Base-by-base conservation (phyloP, 2,888 invertebrate species). In the Drosophila recens region DNA sequence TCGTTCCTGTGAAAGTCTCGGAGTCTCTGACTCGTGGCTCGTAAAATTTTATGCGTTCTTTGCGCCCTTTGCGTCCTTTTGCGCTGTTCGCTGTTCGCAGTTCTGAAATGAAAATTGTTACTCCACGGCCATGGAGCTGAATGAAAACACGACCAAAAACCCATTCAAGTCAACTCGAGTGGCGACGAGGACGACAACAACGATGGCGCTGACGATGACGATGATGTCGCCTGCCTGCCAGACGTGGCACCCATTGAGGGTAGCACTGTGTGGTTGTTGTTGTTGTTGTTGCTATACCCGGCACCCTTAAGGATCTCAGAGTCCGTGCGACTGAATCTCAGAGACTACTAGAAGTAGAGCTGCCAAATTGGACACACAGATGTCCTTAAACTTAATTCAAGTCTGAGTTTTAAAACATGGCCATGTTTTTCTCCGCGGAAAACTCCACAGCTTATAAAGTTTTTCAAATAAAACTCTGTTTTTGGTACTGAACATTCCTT, bases 31-130 rank as follows among this genome's bases (percentile, higher is more conserved):
- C 27, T 27, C 75, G 75, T 65, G 68, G 74, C 84, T 86, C 86
- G 88, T 86, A 88, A 86, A 86, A 86, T 83, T 86, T 88, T 86
- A 86, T 86, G 86, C 86, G 87, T 86, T 86, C 82, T 82, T 81
- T 81, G 79, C 81, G 84, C 82, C 77, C 23, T 23, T 23, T 23
- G 27, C 78, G 77, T 56, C 71, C 52, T 45, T 62, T 23, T 23
- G 5, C 63, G 8, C 69, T 67, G 73, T 11, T 33, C 27, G 27
- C 81, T 30, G 73, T 8, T 33, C 27, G 27, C 81, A 20, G 80
- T 82, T 80, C 74, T 27, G 75, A 86, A 82, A 88, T 88, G 87
- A 88, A 88, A 86, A 88, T 86, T 88, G 84, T 84, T 88, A 86
- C 88, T 83, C 67, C 75, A 75, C 70, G 66, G 65, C 57, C 43